These are phyloP conservation scores for Osmerus mordax DNA, from an alignment of 2,113 vertebrate species.

Conservation along the genomic window DNA sequence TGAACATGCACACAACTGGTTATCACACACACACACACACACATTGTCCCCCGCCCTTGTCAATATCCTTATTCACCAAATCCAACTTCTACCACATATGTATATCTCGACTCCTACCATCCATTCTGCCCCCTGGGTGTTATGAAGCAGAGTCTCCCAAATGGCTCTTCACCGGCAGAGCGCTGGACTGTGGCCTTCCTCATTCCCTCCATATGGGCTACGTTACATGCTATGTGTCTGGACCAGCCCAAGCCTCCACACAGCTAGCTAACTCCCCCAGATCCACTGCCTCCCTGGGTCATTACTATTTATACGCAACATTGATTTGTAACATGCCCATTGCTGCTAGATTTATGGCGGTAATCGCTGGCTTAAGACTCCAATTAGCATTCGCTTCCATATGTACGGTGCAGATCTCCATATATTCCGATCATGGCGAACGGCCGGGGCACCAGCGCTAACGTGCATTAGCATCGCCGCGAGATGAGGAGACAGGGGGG, in stretches of 20 bases:
- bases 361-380: constrained; percentile 56
- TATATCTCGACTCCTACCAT: no score
- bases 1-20: not conserved
- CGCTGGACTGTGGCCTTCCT: not conserved
- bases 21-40: constrained; percentile 1
- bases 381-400: constrained; percentile 59
- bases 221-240: not conserved
- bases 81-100: no score
- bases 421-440: constrained; percentile 30
- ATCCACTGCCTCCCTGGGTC: no score
- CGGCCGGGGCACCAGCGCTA: constrained; percentile 24
- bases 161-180: constrained; percentile 4
- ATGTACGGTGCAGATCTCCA: constrained; percentile 31
- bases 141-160: not conserved
- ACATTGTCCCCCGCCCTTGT: not conserved
- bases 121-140: no score
- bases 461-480: constrained; percentile 27
- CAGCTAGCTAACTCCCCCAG: no score
- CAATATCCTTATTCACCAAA: no score
- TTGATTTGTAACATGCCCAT: constrained; percentile 18
- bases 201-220: constrained; percentile 3
- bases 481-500: not conserved
- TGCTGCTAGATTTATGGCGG: constrained; percentile 36
- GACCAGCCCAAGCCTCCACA: no score
- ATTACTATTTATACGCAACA: constrained; percentile 7